Conservation (phyloP, 2,888 invertebrate species). For the Geophilus truncorum region DNA sequence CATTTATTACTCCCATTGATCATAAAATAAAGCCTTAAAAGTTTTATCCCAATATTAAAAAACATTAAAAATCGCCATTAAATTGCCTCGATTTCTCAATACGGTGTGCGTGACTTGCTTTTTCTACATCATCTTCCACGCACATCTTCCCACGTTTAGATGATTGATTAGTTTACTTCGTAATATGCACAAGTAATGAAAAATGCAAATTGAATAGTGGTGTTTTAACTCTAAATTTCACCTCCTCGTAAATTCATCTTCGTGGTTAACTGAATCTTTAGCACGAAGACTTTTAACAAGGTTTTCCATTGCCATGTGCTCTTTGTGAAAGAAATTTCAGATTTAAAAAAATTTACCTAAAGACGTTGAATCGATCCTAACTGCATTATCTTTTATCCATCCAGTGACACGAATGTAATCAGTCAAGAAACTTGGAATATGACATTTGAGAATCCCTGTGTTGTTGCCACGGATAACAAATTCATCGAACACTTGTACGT, state of each 20-base stretch:
- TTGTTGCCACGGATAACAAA: conserved; percentile 28
- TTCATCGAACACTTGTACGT: conserved; percentile 25
- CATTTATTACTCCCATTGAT: too few relatives aligned
- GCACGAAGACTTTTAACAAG: too few relatives aligned
- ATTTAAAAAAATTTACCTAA: conserved; percentile 13
- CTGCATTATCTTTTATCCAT: conserved; percentile 20
- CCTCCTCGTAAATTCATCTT: too few relatives aligned
- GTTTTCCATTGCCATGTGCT: not conserved
- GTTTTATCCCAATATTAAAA: not conserved
- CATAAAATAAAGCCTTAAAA: too few relatives aligned
- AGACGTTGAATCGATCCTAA: conserved; percentile 4
- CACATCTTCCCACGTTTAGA: too few relatives aligned
- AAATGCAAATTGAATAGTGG: not conserved
- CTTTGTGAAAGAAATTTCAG: not conserved
- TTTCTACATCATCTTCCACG: not conserved
- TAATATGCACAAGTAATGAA: not conserved
- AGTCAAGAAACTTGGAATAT: conserved; percentile 22
- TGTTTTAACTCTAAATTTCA: not conserved
- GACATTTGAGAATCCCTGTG: conserved; percentile 29
- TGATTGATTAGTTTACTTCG: not conserved
- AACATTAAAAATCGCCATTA: not conserved
- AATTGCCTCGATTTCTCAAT: not conserved
- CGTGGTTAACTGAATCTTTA: too few relatives aligned
- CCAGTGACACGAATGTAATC: conserved; percentile 18
- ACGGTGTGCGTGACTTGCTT: not conserved